These are phyloP conservation scores for Phrynosoma blainvillii DNA, from an alignment of 2,113 vertebrate species.

Conservation along the genomic window DNA sequence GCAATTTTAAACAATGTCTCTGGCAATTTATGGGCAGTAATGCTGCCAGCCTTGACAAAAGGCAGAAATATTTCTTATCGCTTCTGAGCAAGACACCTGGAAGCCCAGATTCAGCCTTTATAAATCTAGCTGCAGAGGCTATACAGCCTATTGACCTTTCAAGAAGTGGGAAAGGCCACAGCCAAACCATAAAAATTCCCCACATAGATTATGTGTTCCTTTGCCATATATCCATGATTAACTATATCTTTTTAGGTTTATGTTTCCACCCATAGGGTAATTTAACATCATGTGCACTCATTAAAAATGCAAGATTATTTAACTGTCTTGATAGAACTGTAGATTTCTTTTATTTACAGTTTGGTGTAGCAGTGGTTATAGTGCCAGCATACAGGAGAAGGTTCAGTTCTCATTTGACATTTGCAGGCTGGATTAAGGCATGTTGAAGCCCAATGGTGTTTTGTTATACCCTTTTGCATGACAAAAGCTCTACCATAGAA, in stretches of 20 bases:
- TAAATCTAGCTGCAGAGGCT: slow-evolving; percentile 52
- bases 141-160: slow-evolving; percentile 31
- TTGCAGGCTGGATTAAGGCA: not conserved
- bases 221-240: not conserved
- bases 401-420: not conserved
- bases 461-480: no score
- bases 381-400: not conserved
- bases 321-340: not conserved
- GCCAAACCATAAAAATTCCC: slow-evolving; percentile 2
- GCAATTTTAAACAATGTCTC: slow-evolving; percentile 62
- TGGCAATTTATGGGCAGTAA: slow-evolving; percentile 54
- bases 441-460: no score
- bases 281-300: not conserved
- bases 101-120: slow-evolving; percentile 38
- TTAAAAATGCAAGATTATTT: not conserved
- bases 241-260: not conserved
- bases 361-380: not conserved
- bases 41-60: slow-evolving; percentile 55
- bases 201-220: not conserved
- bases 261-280: not conserved
- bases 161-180: not conserved
- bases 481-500: no score
- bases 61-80: slow-evolving; percentile 53
- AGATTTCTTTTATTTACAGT: not conserved
- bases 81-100: slow-evolving; percentile 47